Evolutionary conservation across 64 coral and sea anemone genomes (phyloP), one percentile per base, ranked within the genome.

Genomic region (Stylophora pistillata): DNA sequence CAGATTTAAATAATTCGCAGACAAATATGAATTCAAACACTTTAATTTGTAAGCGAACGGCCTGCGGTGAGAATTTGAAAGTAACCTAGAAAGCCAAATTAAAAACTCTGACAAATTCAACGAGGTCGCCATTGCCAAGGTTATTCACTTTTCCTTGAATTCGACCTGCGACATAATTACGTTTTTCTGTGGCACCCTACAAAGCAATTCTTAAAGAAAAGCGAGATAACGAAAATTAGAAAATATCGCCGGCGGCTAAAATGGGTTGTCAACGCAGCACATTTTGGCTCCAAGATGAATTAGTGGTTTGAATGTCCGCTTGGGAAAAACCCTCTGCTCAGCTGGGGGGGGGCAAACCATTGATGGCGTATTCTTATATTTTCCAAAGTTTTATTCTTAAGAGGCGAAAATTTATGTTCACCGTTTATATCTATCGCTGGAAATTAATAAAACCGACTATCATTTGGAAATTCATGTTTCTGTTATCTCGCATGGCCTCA

Each of bases 1-100:
- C 80, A 84, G 80, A 84, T 84, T 84, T 84, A 53, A 84, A 84
- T 84, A 84, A 84, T 84, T 84, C n/a, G 31, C 62, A 84, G 80
- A 84, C 80, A 84, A 84, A 70, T 60, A 68, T 47, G 33, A 84
- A 84, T 84, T 84, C 61, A 70, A 28, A 65, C 32, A 84, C 58
- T 84, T 21, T 62, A 70, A 84, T 84, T 84, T 84, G 60, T 37
- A 84, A 84, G 80, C 32, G 33, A 26, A 17, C 53, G 5, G 62
- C 80, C 80, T 84, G 80, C 80, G 80, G 80, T 52, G 80, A 70
- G 37, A 70, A 34, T 84, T 84, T 84, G 32, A 84, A 84, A 53
- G 59, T 63, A 84, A 34, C 80, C 23, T 61, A 84, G 80, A 34
- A 69, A 32, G 60, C 60, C 80, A 28, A 84, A 84, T 70, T 84